These are phyloP conservation scores for Vireo altiloquus DNA, from an alignment of 2,113 vertebrate species.

Conservation along the genomic window DNA sequence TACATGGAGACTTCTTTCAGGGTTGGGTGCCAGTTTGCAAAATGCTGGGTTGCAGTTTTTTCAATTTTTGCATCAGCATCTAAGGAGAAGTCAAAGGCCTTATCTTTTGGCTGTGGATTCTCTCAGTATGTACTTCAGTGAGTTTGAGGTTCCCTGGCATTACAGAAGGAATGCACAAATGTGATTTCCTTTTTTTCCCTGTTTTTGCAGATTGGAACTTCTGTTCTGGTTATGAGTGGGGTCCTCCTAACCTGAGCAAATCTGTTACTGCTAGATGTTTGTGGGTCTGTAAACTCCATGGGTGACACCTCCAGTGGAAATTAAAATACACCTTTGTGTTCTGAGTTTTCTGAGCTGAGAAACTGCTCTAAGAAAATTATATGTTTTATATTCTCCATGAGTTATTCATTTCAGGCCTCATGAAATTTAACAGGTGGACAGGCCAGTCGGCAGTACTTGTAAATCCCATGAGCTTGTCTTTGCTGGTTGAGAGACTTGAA, in stretches of 20 bases:
- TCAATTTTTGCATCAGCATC: neutral
- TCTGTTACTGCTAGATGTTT: neutral
- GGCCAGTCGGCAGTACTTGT: neutral
- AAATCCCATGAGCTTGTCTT: neutral
- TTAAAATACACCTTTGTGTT: neutral
- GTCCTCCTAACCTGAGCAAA: neutral
- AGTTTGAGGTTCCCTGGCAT: neutral
- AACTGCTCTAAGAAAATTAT: neutral
- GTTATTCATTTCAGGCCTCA: slow-evolving; percentile 40
- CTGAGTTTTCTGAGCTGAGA: neutral
- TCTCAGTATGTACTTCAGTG: neutral
- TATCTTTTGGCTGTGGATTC: neutral
- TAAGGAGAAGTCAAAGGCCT: neutral
- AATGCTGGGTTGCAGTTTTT: neutral
- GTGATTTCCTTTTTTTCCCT: neutral
- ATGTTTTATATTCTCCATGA: slow-evolving; percentile 7
- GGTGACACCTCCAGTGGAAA: neutral
- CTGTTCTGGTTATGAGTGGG: neutral
- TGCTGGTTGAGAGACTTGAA: neutral
- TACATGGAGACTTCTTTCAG: neutral
- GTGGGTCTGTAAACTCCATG: neutral
- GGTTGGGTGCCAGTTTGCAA: neutral
- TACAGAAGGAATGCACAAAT: neutral
- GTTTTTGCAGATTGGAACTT: neutral
- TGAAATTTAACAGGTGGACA: slow-evolving; percentile 15